A percentile compares a stretch with the other conserved stretches of the same genome.
These are phyloP conservation scores for Verasper variegatus DNA, from an alignment of 2,113 vertebrate genomes.

Conservation along the genomic window DNA sequence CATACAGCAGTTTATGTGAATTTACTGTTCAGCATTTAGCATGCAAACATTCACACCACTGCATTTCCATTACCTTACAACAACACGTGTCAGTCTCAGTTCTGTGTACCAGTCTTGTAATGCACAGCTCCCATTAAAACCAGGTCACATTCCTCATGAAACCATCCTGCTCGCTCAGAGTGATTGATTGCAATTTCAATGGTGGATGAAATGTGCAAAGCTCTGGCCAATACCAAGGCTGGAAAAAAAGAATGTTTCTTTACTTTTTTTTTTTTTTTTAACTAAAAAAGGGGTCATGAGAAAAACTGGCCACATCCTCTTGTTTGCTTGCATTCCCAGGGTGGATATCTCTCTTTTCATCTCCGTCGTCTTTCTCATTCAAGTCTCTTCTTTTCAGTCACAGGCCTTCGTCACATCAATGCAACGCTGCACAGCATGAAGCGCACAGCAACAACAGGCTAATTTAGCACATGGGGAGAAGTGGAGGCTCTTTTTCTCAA, in stretches of 20 bases:
- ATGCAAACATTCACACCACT: not conserved
- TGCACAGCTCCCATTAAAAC: constrained; percentile 21
- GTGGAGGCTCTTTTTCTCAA: constrained; percentile 47
- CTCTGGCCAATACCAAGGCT: constrained; percentile 20
- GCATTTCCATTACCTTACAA: not conserved
- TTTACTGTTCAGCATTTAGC: constrained; percentile 8
- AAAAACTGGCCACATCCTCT: constrained; percentile 74
- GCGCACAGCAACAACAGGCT: constrained; percentile 53
- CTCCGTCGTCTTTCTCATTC: constrained; percentile 37
- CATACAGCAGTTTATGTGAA: not conserved
- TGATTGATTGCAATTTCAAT: constrained; percentile 56
- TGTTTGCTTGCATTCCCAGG: constrained; percentile 65
- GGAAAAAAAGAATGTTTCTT: constrained; percentile 17
- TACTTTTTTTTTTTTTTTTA: constrained; percentile 1
- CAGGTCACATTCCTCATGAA: constrained; percentile 44
- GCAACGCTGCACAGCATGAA: constrained; percentile 54
- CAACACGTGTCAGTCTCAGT: constrained; percentile 20
- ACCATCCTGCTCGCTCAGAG: constrained; percentile 28
- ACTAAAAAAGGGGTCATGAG: constrained; percentile 65
- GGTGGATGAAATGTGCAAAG: constrained; percentile 46
- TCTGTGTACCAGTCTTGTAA: constrained; percentile 25
- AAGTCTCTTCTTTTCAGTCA: constrained; percentile 48
- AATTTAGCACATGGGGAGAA: constrained; percentile 50
- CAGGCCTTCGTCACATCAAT: constrained; percentile 49
- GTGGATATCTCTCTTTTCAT: constrained; percentile 63